Evolutionary conservation across 2,113 vertebrate genomes (phyloP), one percentile per base, ranked within the genome.

Genomic region (Pelecanoides urinatrix): DNA sequence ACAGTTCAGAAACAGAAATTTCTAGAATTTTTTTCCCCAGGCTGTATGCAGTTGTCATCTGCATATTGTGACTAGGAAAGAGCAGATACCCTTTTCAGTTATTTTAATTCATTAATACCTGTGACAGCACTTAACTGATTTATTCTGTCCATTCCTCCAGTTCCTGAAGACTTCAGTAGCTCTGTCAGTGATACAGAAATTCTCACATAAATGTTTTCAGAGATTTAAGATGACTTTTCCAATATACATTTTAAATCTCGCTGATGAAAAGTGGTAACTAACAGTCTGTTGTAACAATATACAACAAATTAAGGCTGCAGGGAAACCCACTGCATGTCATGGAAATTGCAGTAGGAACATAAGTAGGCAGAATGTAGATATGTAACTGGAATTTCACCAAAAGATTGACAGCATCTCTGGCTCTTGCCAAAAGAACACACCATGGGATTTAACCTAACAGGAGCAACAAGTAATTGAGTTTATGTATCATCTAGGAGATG

Each of bases 331-430:
- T 92, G 42, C 4, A 1, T 40, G 49, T 72, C 10, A 2, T 5
- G 89, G 81, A 72, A 95, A 40, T 52, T 90, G 68, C 34, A 58
- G 0, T 29, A n/a, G 75, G 45, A 92, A 13, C 47, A 11, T 29
- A 94, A 94, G 67, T 38, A 90, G 82, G 63, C 92, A 94, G 94
- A 92, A 95, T 86, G 71, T 55, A 93, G 73, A 88, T 79, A 79
- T 56, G 82, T 55, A 62, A 78, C 81, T 96, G 96, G 90, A 96
- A 83, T 94, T 83, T 63, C 66, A 93, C 81, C 82, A 86, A 42
- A 91, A 96, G 81, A 78, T 90, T 92, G 92, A 92, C 88, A 94
- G 74, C 36, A 50, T 96, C 42, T 86, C 58, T 85, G 70, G 4
- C 58, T 93, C 50, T 82, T 93, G 92, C 77, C 80, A 96, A 66